A percentile compares a stretch with the other conserved stretches of the same genome.
phyloP scores from a whole-genome alignment of 2,888 invertebrate species.

The Stenotaenia linearis region DNA sequence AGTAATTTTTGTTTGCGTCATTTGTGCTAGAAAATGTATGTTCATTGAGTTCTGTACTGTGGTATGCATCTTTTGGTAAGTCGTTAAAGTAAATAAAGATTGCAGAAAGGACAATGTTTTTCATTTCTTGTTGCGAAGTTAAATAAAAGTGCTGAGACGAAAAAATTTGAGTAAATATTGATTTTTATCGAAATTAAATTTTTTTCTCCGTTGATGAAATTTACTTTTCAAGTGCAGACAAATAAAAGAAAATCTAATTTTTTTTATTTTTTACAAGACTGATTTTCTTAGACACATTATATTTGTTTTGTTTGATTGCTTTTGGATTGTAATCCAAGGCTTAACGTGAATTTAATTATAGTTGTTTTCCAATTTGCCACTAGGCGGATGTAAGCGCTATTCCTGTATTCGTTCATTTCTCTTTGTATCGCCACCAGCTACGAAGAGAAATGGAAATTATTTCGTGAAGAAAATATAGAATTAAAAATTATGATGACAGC shows the following conservation, averaged over 20 bases:
- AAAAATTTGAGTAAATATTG: too few species aligned
- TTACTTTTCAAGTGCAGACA: too few species aligned
- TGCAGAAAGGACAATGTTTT: background rate
- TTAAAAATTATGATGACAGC: conserved; percentile 4
- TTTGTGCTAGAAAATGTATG: background rate
- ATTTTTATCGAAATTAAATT: too few species aligned
- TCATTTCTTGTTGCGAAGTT: too few species aligned
- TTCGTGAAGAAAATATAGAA: background rate
- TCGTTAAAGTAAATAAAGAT: conserved; percentile 7
- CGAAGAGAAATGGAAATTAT: background rate
- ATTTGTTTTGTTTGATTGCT: background rate
- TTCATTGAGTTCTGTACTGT: background rate
- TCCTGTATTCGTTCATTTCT: background rate
- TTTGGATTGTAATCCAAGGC: background rate
- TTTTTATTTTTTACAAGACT: background rate
- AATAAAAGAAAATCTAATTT: too few species aligned
- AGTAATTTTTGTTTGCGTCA: background rate
- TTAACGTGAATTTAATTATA: background rate
- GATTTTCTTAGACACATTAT: background rate
- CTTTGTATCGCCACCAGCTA: background rate
- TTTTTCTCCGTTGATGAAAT: too few species aligned
- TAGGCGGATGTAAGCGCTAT: background rate
- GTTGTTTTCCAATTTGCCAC: background rate
- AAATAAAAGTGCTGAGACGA: too few species aligned
- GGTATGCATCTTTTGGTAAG: background rate